These are phyloP conservation scores for Orius laevigatus DNA, from an alignment of 1,140 invertebrate genomes.

Conservation along the genomic window DNA sequence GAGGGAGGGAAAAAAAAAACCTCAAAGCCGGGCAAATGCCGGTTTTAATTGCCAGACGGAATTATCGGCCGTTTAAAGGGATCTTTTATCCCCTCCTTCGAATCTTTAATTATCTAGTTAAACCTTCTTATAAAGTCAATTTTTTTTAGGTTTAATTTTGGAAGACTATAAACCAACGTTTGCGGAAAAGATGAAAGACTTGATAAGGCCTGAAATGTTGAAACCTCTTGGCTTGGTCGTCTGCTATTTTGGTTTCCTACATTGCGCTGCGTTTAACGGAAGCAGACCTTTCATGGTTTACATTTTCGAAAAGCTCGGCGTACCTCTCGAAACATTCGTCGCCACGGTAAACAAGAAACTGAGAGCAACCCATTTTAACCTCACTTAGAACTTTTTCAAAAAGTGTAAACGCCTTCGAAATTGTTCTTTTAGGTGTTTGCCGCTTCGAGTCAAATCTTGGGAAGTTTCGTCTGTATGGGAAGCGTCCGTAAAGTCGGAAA, in stretches of 20 bases:
- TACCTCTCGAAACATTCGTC: conserved; percentile 29
- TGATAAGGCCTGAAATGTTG: conserved; percentile 16
- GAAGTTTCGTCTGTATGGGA: conserved; percentile 15
- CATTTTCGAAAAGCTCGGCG: conserved; percentile 30
- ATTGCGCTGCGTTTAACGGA: conserved; percentile 32
- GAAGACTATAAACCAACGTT: background rate
- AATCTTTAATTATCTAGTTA: background rate
- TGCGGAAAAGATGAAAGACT: conserved; percentile 2
- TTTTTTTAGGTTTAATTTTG: background rate
- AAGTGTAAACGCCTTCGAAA: background rate
- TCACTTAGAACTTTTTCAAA: background rate
- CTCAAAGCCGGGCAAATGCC: no score
- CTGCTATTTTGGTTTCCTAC: conserved; percentile 33
- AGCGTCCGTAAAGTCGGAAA: conserved; percentile 24
- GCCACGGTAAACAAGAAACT: conserved; percentile 28
- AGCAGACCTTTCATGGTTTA: conserved; percentile 42
- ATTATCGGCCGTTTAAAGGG: no score
- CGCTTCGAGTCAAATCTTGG: conserved; percentile 12
- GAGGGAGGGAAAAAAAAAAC: no score
- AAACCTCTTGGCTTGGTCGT: conserved; percentile 27
- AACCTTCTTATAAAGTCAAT: background rate
- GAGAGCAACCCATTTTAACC: conserved; percentile 1
- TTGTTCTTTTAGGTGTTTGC: conserved; percentile 13
- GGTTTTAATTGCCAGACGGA: no score
- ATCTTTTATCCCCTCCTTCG: background rate